phyloP scores from a whole-genome alignment of 2,113 vertebrate species.

The Oreamnos americanus region DNA sequence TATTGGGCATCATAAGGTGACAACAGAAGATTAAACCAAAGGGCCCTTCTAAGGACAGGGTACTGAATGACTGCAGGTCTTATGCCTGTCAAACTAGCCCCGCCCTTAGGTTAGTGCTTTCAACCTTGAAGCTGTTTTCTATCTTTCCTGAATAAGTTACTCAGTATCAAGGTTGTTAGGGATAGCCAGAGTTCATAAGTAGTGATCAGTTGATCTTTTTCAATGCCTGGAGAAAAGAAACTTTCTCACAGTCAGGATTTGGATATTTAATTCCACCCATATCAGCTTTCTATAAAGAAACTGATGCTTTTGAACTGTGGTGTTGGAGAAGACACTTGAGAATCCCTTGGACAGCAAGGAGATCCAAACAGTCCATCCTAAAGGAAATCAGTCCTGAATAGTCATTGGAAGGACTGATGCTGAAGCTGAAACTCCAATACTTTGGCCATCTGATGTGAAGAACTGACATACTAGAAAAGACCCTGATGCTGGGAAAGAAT shows the following conservation, averaged over 20 bases:
- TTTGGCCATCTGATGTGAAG: neutral
- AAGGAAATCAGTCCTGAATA: neutral
- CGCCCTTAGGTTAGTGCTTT: neutral
- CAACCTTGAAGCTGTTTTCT: neutral
- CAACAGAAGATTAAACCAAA: neutral
- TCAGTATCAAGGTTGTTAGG: neutral
- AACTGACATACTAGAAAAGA: neutral
- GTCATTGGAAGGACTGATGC: neutral
- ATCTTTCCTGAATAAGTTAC: conserved; percentile 11
- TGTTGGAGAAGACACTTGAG: neutral
- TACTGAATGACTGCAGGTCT: neutral
- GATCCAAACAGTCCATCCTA: neutral
- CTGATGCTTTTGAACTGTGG: neutral
- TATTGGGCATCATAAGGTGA: neutral
- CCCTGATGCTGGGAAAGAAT: neutral
- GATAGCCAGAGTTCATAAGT: neutral
- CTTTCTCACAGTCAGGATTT: conserved; percentile 24
- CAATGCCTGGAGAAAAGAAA: neutral
- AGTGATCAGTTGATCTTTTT: conserved; percentile 32
- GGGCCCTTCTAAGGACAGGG: neutral
- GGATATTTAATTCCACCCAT: conserved; percentile 24
- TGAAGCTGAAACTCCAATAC: neutral
- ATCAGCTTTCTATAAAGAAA: neutral
- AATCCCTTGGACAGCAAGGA: neutral
- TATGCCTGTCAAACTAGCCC: neutral